phyloP scores from a whole-genome alignment of 2,888 invertebrate species.

The Stenoptilia bipunctidactyla region DNA sequence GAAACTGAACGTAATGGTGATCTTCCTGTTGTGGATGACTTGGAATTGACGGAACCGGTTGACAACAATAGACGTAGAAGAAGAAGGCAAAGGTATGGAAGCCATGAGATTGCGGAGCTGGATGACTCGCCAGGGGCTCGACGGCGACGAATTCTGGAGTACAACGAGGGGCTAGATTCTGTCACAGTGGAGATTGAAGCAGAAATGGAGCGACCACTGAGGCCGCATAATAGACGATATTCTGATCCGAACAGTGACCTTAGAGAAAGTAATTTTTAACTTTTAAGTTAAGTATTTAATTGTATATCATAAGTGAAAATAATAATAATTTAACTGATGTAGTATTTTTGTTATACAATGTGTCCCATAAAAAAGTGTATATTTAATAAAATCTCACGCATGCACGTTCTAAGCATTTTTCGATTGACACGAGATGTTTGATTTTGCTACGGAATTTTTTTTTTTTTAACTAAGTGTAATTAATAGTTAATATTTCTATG shows the following conservation, averaged over 20 bases:
- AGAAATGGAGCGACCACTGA: constrained; percentile 37
- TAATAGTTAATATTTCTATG: no score
- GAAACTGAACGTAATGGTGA: constrained; percentile 58
- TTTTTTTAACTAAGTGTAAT: no score
- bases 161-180: constrained; percentile 27
- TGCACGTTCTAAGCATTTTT: no score
- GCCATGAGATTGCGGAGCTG: constrained; percentile 56
- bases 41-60: constrained; percentile 35
- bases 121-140: constrained; percentile 56
- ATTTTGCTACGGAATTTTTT: no score
- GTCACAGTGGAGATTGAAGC: constrained; percentile 44
- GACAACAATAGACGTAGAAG: constrained; percentile 31
- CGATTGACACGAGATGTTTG: no score
- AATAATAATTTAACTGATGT: no score
- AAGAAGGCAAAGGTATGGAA: constrained; percentile 41
- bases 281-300: no score
- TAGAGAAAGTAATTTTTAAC: constrained; percentile 56
- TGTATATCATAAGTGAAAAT: no score
- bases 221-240: constrained; percentile 39
- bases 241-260: constrained; percentile 51
- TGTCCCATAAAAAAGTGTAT: no score
- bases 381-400: no score
- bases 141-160: constrained; percentile 52
- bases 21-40: constrained; percentile 36
- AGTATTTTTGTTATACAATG: no score